Base-by-base conservation (phyloP, 2,113 vertebrate genomes). In the Sporophila hypoxantha region DNA sequence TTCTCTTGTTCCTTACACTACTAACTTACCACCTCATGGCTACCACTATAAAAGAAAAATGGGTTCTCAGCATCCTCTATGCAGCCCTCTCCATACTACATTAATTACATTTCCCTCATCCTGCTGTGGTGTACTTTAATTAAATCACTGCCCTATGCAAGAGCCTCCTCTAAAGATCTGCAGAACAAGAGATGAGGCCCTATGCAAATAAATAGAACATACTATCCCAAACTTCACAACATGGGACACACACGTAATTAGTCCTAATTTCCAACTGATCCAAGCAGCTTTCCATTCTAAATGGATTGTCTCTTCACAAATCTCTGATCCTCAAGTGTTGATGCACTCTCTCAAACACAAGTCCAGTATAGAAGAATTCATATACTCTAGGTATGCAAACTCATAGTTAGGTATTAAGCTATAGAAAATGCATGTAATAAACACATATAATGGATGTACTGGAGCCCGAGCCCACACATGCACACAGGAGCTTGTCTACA, bases 241-340 rank as follows among this genome's bases (percentile, higher is more conserved):
- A 37, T 5, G 5, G 23, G 18, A 87, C 14, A 44, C 30, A 61
- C 27, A 37, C 0, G 15, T 22, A 36, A 17, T 52, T 83, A 57
- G 13, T 55, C 37, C 32, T 69, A 36, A 36, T 50, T 80, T 80
- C 13, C 39, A 87, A 17, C 36, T 14, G 4, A 82, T 56, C 6
- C 49, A 62, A 90, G 66, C 19, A 76, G n/a, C 23, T 32, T 64
- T 42, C 47, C n/a, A 36, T 59, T 74, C 36, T 55, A 55, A 71
- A 78, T 0, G 1, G 14, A 76, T 25, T 0, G 0, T 12, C 18
- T 49, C 42, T 42, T 64, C 79, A 52, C n/a, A 53, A 18, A 34
- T 15, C 32, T 75, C 44, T 27, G 17, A 25, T 9, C 25, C 23
- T 52, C n/a, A 34, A 37, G 29, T 7, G 10, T 4, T 81, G 30